These are phyloP conservation scores for Cryptotermes secundus DNA, from an alignment of 1,140 invertebrate genomes.

Conservation along the genomic window DNA sequence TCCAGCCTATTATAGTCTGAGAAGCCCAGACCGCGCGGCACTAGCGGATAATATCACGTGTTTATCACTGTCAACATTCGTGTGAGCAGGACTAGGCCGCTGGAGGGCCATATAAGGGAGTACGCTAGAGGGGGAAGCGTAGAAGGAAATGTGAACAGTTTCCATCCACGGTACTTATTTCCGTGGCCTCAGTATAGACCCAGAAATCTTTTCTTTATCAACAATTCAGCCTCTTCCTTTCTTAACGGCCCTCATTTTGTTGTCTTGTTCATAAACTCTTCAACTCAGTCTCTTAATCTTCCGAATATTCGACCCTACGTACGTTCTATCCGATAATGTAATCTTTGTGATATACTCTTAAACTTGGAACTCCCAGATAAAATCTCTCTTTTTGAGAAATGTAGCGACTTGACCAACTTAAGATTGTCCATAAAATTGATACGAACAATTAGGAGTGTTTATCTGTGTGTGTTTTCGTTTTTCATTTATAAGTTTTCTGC, in stretches of 20 bases:
- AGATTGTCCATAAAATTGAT: not conserved
- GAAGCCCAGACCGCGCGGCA: too few species aligned
- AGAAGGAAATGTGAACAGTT: too few species aligned
- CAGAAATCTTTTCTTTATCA: not conserved
- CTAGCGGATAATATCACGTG: too few species aligned
- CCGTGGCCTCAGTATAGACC: not conserved
- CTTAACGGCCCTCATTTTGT: not conserved
- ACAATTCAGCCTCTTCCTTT: not conserved
- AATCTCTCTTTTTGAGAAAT: not conserved
- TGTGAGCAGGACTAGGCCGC: too few species aligned
- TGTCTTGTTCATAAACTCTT: slow-evolving; percentile 1
- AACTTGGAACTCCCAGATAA: not conserved
- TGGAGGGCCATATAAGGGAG: too few species aligned
- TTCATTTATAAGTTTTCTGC: not conserved
- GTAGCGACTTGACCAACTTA: not conserved
- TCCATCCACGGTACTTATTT: too few species aligned
- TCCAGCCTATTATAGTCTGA: too few species aligned
- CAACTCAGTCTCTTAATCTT: not conserved
- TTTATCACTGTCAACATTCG: too few species aligned
- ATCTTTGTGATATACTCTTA: not conserved
- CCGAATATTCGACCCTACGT: not conserved
- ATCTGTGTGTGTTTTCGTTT: not conserved
- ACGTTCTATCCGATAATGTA: not conserved
- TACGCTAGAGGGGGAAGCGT: too few species aligned
- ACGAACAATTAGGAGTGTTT: not conserved